phyloP scores from a whole-genome alignment of 2,113 vertebrate species.

The Plecotus auritus region DNA sequence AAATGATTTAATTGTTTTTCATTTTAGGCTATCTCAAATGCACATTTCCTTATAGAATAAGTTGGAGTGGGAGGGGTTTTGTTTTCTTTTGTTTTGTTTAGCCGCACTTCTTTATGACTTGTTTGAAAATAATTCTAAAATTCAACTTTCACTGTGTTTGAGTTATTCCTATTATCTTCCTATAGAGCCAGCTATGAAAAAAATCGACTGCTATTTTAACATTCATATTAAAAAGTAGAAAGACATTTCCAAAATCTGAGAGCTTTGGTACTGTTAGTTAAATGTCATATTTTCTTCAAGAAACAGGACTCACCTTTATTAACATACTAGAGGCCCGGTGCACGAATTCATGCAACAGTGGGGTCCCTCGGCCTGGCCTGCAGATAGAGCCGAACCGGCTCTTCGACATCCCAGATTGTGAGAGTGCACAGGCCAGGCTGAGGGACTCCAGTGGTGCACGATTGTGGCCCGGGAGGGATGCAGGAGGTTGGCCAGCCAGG shows the following conservation, averaged over 20 bases:
- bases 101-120: background rate
- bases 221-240: constrained; percentile 46
- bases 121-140: constrained; percentile 26
- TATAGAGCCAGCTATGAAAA: background rate
- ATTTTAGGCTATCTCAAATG: background rate
- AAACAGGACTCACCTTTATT: constrained; percentile 24
- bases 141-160: background rate
- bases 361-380: too few species aligned
- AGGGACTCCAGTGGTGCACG: too few species aligned
- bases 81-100: background rate
- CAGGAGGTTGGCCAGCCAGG: too few species aligned
- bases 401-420: too few species aligned
- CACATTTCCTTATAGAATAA: background rate
- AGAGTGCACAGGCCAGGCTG: too few species aligned
- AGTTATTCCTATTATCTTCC: constrained; percentile 12
- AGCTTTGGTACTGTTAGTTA: constrained; percentile 32
- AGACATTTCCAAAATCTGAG: constrained; percentile 35
- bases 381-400: too few species aligned
- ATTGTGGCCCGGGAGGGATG: too few species aligned
- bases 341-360: too few species aligned
- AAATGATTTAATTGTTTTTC: background rate
- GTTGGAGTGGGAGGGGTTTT: background rate
- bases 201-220: constrained; percentile 29
- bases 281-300: constrained; percentile 51
- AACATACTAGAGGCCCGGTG: background rate